phyloP scores from a whole-genome alignment of 2,113 vertebrate species.

The Odocoileus hemionus region DNA sequence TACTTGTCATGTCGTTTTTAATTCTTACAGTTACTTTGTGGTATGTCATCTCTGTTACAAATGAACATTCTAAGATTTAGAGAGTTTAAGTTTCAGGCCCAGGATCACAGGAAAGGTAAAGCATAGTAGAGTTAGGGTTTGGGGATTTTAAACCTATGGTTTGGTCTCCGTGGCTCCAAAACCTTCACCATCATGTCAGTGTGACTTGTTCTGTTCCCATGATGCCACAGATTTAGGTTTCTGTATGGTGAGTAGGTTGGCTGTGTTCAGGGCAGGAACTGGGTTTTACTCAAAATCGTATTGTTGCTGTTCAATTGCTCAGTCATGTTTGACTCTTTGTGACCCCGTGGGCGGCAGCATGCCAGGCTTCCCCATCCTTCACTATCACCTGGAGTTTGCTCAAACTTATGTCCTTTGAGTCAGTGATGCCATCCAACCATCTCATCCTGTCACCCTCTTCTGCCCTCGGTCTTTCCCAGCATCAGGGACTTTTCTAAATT shows the following conservation, averaged over 20 bases:
- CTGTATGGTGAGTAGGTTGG: background rate
- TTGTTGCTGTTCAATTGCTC: background rate
- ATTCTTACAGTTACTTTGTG: background rate
- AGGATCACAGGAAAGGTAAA: background rate
- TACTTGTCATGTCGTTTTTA: background rate
- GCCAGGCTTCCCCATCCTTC: background rate
- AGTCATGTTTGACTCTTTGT: background rate
- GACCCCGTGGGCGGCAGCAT: rapidly evolving
- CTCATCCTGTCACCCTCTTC: background rate
- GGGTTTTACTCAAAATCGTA: background rate
- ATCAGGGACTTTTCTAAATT: background rate
- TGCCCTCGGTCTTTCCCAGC: background rate
- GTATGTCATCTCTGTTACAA: background rate
- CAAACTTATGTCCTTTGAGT: background rate
- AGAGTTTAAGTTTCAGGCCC: background rate
- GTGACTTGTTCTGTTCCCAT: background rate
- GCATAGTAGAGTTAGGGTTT: background rate
- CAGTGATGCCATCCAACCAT: background rate
- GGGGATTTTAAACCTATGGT: background rate
- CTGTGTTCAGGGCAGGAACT: background rate
- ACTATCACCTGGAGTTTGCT: background rate
- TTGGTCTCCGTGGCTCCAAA: background rate
- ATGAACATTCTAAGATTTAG: background rate
- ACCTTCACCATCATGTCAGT: background rate
- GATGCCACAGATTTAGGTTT: background rate